Percentiles rank a stretch among this genome's conserved stretches.
Evolutionary conservation across 2,113 vertebrate species (phyloP).

Genomic region (Manacus vitellinus): DNA sequence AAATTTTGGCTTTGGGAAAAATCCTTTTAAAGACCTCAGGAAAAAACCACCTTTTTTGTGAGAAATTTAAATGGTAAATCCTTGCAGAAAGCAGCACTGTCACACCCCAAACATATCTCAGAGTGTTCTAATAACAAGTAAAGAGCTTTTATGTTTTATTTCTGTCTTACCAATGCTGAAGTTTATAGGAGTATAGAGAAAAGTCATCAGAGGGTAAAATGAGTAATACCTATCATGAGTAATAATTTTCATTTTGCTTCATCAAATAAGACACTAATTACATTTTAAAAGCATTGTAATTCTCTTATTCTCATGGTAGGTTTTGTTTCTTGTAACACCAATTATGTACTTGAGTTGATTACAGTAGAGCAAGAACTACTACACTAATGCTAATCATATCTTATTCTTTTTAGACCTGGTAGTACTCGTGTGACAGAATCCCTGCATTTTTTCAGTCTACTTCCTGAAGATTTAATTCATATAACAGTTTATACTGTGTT

Average conservation of each 20-base stretch:
- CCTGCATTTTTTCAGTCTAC: neutral
- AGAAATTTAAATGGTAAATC: neutral
- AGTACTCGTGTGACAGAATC: neutral
- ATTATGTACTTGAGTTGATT: neutral
- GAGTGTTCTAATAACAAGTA: neutral
- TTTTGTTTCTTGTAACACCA: neutral
- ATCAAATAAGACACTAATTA: neutral
- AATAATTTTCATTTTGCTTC: neutral
- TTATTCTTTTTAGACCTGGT: neutral
- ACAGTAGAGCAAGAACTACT: neutral
- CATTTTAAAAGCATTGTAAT: neutral
- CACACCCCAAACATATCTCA: neutral
- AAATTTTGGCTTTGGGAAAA: neutral
- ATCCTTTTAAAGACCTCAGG: neutral
- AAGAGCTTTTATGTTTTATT: neutral
- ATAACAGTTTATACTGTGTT: neutral
- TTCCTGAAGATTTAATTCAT: neutral
- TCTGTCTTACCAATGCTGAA: neutral
- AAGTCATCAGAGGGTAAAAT: neutral
- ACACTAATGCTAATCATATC: neutral
- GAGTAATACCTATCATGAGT: neutral
- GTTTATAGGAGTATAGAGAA: neutral
- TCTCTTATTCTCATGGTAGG: neutral
- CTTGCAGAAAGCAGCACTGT: neutral
- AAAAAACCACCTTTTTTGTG: fast-evolving